Base-by-base conservation (phyloP, 2,888 invertebrate species). In the Aricia artaxerxes region DNA sequence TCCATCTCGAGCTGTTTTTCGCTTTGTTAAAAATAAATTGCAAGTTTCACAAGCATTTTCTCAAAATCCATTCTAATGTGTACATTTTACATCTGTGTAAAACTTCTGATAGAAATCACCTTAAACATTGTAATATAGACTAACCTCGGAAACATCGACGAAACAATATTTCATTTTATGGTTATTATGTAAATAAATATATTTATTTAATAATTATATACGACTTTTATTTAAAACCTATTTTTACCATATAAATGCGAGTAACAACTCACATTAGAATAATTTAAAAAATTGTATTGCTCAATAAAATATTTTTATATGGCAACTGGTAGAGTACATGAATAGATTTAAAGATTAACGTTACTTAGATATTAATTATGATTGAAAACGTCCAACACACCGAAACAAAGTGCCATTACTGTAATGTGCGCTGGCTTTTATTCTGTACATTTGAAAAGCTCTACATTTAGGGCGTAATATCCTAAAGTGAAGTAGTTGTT, bases 171-270 rank as follows among this genome's bases (percentile, higher is more conserved):
- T 92, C 86, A 89, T 89, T 92, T 87, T 57, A 88, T 88, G 88
- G 92, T 93, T 93, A 90, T 86, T 86, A 81, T 94, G 94, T 94
- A 94, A 92, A 94, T 94, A 94, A 94, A 93, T 93, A 94, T 94
- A 93, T 94, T 94, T 94, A 94, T 94, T 94, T 94, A 93, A 94
- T 88, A 89, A 93, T 91, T 91, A 89, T 77, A 78, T 79, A 80
- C 83, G 84, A 86, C 87, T 93, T 91, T 92, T 82, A 90, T 88
- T 92, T 61, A 13, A 38, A 35, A 31, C 44, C 13, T 57, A 13
- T 11, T 11, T 9, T 9, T 24, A 13, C 24, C 6, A 60, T n/a
- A 1, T 2, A 31, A 64, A 9, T 9, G 13, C 7, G 24, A 61
- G 7, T 24, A 24, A 24, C 2, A 24, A 24, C n/a, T 61, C 24